phyloP scores from a whole-genome alignment of 2,888 invertebrate genomes.

The Limnephilus rhombicus region DNA sequence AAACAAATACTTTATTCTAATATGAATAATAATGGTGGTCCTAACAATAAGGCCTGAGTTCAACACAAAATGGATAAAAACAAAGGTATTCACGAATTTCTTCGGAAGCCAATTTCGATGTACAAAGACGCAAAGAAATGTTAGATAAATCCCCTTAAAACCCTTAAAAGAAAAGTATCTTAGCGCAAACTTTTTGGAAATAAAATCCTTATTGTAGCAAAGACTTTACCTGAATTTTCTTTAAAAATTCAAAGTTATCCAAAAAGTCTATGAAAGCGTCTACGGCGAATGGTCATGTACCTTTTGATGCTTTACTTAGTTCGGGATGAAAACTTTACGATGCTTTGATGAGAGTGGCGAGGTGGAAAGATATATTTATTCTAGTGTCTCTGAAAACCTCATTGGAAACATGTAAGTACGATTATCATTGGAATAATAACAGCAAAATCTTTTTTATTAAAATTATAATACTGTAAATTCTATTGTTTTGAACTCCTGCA shows the following conservation, averaged over 20 bases:
- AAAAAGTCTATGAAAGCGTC: not conserved
- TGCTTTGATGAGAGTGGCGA: not conserved
- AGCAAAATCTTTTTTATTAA: too few relatives aligned
- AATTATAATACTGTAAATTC: too few relatives aligned
- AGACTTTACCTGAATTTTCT: conserved; percentile 15
- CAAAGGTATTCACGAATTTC: not conserved
- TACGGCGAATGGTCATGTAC: not conserved
- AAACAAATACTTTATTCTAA: not conserved
- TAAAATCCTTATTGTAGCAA: conserved; percentile 33
- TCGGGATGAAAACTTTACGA: not conserved
- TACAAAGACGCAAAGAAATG: conserved; percentile 20
- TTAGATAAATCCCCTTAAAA: conserved; percentile 27
- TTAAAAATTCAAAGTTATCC: conserved; percentile 18
- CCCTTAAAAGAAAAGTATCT: conserved; percentile 34
- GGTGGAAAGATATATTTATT: not conserved
- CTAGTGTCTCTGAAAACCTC: not conserved
- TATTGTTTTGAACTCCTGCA: too few relatives aligned
- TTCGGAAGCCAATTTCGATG: not conserved
- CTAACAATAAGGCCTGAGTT: not conserved
- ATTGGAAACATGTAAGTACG: not conserved
- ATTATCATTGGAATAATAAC: not conserved
- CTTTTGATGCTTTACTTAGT: not conserved
- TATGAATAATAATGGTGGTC: not conserved
- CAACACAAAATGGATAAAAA: not conserved
- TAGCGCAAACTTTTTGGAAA: conserved; percentile 13